Evolutionary conservation across 2,113 vertebrate genomes (phyloP).

Genomic region (Paratilapia polleni): DNA sequence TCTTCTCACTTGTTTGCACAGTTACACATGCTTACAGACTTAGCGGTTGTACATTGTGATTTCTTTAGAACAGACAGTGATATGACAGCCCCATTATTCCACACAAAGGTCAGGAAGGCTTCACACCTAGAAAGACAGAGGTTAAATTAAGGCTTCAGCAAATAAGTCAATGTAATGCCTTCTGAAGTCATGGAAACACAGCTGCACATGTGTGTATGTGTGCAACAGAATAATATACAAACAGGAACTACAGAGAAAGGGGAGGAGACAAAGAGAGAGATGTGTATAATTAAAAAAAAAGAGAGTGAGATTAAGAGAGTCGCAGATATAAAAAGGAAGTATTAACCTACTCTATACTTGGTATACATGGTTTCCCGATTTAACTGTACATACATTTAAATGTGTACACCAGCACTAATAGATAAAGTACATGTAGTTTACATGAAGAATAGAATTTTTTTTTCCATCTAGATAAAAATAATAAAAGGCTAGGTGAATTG

Average conservation of each 20-base stretch:
- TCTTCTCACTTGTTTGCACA: constrained; percentile 1
- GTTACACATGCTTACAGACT: constrained; percentile 28
- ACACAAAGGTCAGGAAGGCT: constrained; percentile 55
- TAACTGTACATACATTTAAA: too few species aligned
- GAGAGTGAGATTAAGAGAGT: background rate
- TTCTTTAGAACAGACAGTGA: constrained; percentile 44
- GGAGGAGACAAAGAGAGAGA: background rate
- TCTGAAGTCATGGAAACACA: background rate
- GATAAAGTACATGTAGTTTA: too few species aligned
- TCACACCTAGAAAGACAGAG: constrained; percentile 40
- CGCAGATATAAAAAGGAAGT: constrained; percentile 34
- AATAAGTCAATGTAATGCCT: background rate
- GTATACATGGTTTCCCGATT: too few species aligned
- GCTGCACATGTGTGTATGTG: background rate
- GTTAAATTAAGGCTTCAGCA: background rate
- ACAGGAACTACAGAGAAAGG: background rate
- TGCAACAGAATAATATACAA: background rate
- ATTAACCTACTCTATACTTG: too few species aligned
- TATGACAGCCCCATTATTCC: constrained; percentile 45
- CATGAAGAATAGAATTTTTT: background rate
- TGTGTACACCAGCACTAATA: too few species aligned
- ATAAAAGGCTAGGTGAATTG: constrained; percentile 6
- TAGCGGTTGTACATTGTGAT: constrained; percentile 31
- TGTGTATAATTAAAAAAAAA: constrained; percentile 38
- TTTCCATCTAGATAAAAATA: background rate